Base-by-base conservation (phyloP, 1,140 invertebrate species). In the Rhagoletis pomonella region DNA sequence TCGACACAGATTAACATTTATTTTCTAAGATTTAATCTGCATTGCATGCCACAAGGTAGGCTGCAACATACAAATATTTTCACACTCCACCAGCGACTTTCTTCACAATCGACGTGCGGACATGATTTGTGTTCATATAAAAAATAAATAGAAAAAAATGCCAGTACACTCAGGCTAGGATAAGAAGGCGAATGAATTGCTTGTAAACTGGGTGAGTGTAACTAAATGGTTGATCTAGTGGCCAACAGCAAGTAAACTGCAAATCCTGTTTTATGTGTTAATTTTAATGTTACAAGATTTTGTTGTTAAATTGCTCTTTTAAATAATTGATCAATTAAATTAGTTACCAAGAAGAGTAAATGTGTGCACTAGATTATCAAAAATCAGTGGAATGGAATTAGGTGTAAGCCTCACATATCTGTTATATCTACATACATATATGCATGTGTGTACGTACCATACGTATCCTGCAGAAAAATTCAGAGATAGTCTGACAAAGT, bases 301-400 rank as follows among this genome's bases (percentile, higher is more conserved):
- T n/a, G 14, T 55, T 81, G n/a, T 10, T 81, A 29, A 50, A 81
- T 29, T 81, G 19, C 44, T 58, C 44, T 42, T 81, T 55, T 42
- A 42, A 9, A 81, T 81, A 81, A 81, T 81, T 81, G 73, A 81
- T 81, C 73, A 81, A 81, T 81, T 81, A 81, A 81, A 19, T 81
- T 55, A 50, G 17, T 81, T 58, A 2, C 47, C 73, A 81, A 19
- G 73, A 29, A 81, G 14, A 19, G n/a, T 55, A 19, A 81, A 81
- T 81, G 55, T 81, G 17, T 81, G 47, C 50, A 55, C 73, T 3
- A 81, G 44, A 81, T 81, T 47, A 81, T 81, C 73, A 42, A 55
- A 55, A 4, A 58, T 73, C 29, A 29, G 29, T 29, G 29, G 29
- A 29, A 29, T 29, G 29, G 29, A 29, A 29, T 29, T 29, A 29